Evolutionary conservation across 2,113 vertebrate genomes (phyloP).

Genomic region (Hypomesus transpacificus): DNA sequence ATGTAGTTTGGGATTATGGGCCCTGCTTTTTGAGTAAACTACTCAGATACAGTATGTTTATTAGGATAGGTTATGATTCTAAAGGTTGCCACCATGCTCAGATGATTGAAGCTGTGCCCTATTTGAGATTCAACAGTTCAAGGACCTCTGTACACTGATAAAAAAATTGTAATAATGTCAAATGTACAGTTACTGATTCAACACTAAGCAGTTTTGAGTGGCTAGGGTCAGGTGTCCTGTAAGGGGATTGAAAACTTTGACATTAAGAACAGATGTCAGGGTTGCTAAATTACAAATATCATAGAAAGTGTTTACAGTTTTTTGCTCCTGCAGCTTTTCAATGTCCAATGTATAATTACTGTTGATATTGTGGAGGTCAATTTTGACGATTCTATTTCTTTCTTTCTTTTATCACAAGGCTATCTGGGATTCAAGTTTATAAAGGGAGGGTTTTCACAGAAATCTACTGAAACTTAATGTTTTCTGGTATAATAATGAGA

Average conservation of each 20-base stretch:
- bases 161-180: too few relatives aligned
- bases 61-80: background rate
- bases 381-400: too few relatives aligned
- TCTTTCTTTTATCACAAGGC: too few relatives aligned
- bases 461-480: too few relatives aligned
- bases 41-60: conserved; percentile 36
- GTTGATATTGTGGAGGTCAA: conserved; percentile 14
- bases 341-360: conserved; percentile 42
- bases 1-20: conserved; percentile 20
- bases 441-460: too few relatives aligned
- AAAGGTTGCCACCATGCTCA: background rate
- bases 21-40: conserved; percentile 28
- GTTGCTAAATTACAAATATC: background rate
- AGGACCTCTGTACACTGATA: background rate
- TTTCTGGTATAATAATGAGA: too few relatives aligned
- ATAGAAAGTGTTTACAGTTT: conserved; percentile 38
- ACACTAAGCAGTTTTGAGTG: too few relatives aligned
- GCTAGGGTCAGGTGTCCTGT: too few relatives aligned
- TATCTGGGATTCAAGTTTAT: too few relatives aligned
- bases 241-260: too few relatives aligned
- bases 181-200: too few relatives aligned
- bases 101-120: background rate
- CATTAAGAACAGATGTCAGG: too few relatives aligned
- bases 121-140: background rate
- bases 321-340: conserved; percentile 27